These are phyloP conservation scores for Deilephila elpenor DNA, from an alignment of 2,888 invertebrate species.

Conservation along the genomic window DNA sequence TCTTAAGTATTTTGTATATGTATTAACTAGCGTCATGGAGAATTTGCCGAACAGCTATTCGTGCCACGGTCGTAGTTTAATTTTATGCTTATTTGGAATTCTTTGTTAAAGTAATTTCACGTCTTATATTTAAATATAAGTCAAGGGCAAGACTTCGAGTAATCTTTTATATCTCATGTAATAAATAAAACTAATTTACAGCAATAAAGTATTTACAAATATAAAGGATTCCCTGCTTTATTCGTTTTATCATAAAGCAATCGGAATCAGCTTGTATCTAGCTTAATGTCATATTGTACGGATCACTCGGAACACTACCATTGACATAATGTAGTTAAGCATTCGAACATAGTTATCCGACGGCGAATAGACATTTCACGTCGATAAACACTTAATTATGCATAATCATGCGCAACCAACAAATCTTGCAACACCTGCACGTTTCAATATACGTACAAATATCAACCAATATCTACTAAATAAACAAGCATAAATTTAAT, in stretches of 20 bases:
- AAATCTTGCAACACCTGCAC: background rate
- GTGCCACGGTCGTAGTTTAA: constrained; percentile 1
- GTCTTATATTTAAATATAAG: background rate
- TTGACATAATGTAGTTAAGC: constrained; percentile 27
- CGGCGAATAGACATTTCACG: constrained; percentile 25
- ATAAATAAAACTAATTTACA: background rate
- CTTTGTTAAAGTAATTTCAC: constrained; percentile 3
- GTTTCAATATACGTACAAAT: background rate
- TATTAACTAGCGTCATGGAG: background rate
- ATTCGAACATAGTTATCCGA: constrained; percentile 29
- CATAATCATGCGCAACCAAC: background rate
- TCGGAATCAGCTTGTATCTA: background rate
- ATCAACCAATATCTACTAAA: background rate
- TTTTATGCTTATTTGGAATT: background rate
- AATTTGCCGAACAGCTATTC: background rate
- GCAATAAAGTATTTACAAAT: background rate
- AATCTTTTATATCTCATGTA: background rate
- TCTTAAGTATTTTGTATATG: background rate
- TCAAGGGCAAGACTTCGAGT: background rate
- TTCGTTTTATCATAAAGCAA: background rate
- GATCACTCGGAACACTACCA: constrained; percentile 15
- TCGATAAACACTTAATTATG: constrained; percentile 29
- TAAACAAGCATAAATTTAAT: background rate
- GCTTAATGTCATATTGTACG: background rate
- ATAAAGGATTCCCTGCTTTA: background rate